Evolutionary conservation across 2,113 vertebrate species (phyloP), one percentile per base, ranked within the genome.

Genomic region (Rana temporaria): DNA sequence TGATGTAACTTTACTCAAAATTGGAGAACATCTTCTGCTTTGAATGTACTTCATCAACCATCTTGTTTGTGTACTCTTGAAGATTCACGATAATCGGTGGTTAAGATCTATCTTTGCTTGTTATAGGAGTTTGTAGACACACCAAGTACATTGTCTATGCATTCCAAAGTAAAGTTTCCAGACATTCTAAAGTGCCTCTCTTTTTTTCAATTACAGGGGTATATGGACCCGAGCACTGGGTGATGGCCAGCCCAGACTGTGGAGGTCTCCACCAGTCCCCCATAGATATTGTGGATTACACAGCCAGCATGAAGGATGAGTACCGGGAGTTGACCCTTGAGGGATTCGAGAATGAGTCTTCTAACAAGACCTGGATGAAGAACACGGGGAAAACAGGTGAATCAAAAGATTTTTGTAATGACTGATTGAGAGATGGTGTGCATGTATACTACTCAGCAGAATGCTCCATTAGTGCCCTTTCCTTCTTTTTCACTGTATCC

Each of bases 291-390:
- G 0, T 85, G 9, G 97, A 99, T 89, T 94, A 95, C 65, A 91
- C 95, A 48, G 90, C 96, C 0, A 95, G 85, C 0, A 88, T 95
- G 0, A 95, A 95, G 1, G 92, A 93, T 1, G 96, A 97, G 78
- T 97, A 94, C 88, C 96, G 97, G 84, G 96, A 98, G 62, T 89
- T 99, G 65, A 92, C 95, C 0, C 91, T 99, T n/a, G 95, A 97
- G 48, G 97, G 96, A 52, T 98, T 98, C 26, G 95, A 96, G 81
- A 89, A 85, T 0, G 96, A 98, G 81, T 99, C 98, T 65, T 99
- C 97, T 1, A 99, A 99, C 88, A 98, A 97, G 90, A 99, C 98
- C 15, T 96, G 97, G 77, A 99, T 99, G 98, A 99, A 99, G 88
- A 99, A 99, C 89, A 99, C 97, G 6, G 98, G 98, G 67, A 98